These are phyloP conservation scores for Invenusta paracnida DNA, from an alignment of 2,888 invertebrate genomes.

Conservation along the genomic window DNA sequence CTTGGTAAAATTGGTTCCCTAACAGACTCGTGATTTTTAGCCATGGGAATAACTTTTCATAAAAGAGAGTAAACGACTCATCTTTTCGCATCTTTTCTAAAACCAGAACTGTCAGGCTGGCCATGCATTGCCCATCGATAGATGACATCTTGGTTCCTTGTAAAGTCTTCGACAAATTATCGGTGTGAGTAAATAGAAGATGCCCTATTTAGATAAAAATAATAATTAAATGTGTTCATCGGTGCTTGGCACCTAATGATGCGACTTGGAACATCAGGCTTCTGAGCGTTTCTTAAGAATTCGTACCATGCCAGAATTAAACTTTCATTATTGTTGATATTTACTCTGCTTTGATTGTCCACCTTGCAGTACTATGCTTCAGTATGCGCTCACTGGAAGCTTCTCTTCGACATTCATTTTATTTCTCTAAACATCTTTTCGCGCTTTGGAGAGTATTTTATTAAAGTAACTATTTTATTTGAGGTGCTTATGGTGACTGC, in stretches of 20 bases:
- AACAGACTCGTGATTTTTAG: background rate
- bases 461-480: background rate
- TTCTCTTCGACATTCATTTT: background rate
- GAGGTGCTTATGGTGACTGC: background rate
- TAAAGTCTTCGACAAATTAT: too few species aligned
- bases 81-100: too few species aligned
- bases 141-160: too few species aligned
- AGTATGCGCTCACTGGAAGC: background rate
- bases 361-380: background rate
- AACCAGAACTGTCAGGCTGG: too few species aligned
- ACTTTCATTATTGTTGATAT: background rate
- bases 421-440: background rate
- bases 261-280: too few species aligned
- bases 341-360: background rate
- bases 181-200: too few species aligned
- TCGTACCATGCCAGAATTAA: background rate
- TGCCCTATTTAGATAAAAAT: too few species aligned
- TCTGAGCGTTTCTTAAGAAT: background rate
- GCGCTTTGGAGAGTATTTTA: background rate
- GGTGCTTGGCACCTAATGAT: too few species aligned
- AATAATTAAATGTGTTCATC: too few species aligned
- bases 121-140: too few species aligned
- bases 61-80: background rate
- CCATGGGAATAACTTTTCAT: background rate
- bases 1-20: background rate